Percentiles rank a stretch among this genome's conserved stretches.
Conservation (phyloP, 2,888 invertebrate species). For the Torymus tubicola region DNA sequence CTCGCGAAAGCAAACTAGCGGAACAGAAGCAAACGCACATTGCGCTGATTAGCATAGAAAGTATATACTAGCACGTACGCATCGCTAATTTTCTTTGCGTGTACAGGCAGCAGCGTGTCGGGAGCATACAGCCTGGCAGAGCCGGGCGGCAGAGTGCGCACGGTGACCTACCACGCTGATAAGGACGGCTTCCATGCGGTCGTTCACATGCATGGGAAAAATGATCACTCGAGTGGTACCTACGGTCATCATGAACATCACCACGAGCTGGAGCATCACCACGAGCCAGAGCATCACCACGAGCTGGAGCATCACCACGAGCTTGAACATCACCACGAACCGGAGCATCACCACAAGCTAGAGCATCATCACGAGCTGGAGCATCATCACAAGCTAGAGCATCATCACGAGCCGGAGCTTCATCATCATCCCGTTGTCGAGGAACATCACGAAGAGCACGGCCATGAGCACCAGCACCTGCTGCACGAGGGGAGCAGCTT, state of each 20-base stretch:
- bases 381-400: background rate
- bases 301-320: background rate
- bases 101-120: constrained; percentile 68
- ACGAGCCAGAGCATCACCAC: background rate
- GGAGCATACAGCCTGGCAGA: constrained; percentile 75
- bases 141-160: constrained; percentile 72
- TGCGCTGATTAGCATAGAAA: constrained; percentile 7
- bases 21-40: too few species aligned
- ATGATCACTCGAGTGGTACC: constrained; percentile 69
- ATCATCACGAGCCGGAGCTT: background rate
- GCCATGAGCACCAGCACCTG: background rate
- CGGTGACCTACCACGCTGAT: constrained; percentile 72
- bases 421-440: background rate
- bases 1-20: too few species aligned
- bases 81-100: background rate
- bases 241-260: constrained; percentile 59
- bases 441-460: background rate
- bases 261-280: constrained; percentile 3
- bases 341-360: background rate
- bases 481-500: background rate
- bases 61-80: background rate
- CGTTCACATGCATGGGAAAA: constrained; percentile 71
- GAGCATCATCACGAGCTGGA: background rate
- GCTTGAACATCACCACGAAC: background rate
- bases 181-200: constrained; percentile 74